Evolutionary conservation across 2,797 vertebrate genomes (phyloP).

Genomic region (Protosalanx chinensis): DNA sequence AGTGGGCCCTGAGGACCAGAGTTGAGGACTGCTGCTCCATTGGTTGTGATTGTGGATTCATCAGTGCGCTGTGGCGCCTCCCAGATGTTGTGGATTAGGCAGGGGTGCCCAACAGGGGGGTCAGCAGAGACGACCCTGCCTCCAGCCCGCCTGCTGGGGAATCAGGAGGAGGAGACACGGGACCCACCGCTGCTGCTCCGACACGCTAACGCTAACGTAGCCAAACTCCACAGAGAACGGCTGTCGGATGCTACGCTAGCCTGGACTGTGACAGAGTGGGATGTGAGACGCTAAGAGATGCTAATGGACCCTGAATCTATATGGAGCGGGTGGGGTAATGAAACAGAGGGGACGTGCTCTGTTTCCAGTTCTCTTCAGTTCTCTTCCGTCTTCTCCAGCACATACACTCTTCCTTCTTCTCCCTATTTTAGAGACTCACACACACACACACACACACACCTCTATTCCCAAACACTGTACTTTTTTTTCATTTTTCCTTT

Average conservation of each 20-base stretch:
- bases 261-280: background rate
- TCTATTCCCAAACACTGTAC: background rate
- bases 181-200: constrained; percentile 10
- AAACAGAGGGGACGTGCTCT: background rate
- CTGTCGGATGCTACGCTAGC: background rate
- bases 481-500: background rate
- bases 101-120: constrained; percentile 58
- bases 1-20: too few relatives aligned
- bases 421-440: background rate
- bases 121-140: constrained; percentile 66
- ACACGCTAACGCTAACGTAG: background rate
- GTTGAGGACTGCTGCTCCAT: too few relatives aligned
- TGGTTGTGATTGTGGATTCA: constrained; percentile 62
- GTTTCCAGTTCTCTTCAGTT: background rate
- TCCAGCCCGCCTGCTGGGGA: constrained; percentile 62
- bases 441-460: too few relatives aligned
- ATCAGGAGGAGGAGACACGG: constrained; percentile 47
- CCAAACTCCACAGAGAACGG: background rate
- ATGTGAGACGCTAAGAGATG: background rate
- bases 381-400: background rate
- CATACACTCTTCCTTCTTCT: background rate
- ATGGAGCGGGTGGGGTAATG: background rate
- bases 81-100: constrained; percentile 72
- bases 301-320: background rate
- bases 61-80: constrained; percentile 59